Base-by-base conservation (phyloP, 2,797 vertebrate genomes). In the Lagodon rhomboides region DNA sequence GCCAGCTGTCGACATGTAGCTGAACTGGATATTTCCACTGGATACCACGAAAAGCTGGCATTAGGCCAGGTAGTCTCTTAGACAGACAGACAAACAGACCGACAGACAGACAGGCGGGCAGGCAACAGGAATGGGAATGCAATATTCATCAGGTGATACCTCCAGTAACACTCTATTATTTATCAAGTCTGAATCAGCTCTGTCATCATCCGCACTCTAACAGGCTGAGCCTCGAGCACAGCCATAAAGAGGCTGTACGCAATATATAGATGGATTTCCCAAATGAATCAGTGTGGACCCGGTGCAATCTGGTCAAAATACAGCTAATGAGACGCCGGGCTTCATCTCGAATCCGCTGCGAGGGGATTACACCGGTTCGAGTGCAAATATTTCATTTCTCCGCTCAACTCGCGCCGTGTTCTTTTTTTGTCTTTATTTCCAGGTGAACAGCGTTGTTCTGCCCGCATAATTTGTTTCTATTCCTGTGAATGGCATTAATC, bases 101-200 rank as follows among this genome's bases (percentile, higher is more conserved):
- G 62, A 51, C 73, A 46, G 88, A 59, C 68, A 60, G 62, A 51
- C 73, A 46, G 88, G 60, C 68, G 41, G 69, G 66, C 76, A 66
- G 77, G 68, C 51, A 47, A 80, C 65, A 77, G 86, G 79, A 85
- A 82, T 66, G 59, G 64, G 58, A 90, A 89, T 92, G 77, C 75
- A 90, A 90, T 92, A 92, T 92, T 93, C 90, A 92, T 92, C 90
- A 83, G 90, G 89, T 82, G 90, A 91, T 93, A 93, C 84, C 91
- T 89, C 85, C 83, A 85, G 90, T 91, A 86, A 83, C 85, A 55
- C 79, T 92, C 73, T 90, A 92, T 93, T 93, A 93, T 94, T 94
- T 89, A 94, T 93, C 30, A 83, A 81, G 88, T 75, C 85, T 86
- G 92, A 92, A 92, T 93, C 89, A 73, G 91, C 91, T 86, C 85